A percentile compares a stretch with the other conserved stretches of the same genome.
phyloP scores from a whole-genome alignment of 2,888 invertebrate species.

The Trichopria drosophilae region DNA sequence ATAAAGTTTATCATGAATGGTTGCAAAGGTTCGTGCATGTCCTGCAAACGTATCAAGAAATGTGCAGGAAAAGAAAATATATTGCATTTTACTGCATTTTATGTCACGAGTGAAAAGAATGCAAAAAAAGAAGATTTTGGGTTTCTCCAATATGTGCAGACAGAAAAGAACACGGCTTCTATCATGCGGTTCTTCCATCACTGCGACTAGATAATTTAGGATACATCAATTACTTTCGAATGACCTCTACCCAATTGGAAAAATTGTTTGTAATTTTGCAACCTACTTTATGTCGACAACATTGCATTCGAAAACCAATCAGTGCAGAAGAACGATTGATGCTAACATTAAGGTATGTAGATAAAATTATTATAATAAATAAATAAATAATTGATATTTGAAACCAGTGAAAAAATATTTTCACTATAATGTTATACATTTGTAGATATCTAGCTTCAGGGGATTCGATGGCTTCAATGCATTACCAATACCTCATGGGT shows the following conservation, averaged over 20 bases:
- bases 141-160: not conserved
- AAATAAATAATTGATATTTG: too few species aligned
- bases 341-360: conserved; percentile 7
- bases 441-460: conserved; percentile 14
- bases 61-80: not conserved
- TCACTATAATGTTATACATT: too few species aligned
- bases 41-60: not conserved
- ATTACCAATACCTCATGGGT: conserved; percentile 11
- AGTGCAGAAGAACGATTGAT: not conserved
- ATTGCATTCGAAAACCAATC: too few species aligned
- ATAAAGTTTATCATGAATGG: too few species aligned
- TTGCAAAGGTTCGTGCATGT: too few species aligned
- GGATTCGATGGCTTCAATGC: conserved; percentile 11
- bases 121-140: too few species aligned
- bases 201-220: not conserved
- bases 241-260: conserved; percentile 8
- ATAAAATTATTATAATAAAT: too few species aligned
- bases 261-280: not conserved
- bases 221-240: conserved; percentile 6
- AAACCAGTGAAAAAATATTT: too few species aligned
- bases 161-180: not conserved
- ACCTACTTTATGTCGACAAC: not conserved
- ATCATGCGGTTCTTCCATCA: not conserved
- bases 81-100: not conserved
- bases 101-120: not conserved